Evolutionary conservation across 2,888 invertebrate species (phyloP), one percentile per base, ranked within the genome.

Genomic region (Oligia strigilis): DNA sequence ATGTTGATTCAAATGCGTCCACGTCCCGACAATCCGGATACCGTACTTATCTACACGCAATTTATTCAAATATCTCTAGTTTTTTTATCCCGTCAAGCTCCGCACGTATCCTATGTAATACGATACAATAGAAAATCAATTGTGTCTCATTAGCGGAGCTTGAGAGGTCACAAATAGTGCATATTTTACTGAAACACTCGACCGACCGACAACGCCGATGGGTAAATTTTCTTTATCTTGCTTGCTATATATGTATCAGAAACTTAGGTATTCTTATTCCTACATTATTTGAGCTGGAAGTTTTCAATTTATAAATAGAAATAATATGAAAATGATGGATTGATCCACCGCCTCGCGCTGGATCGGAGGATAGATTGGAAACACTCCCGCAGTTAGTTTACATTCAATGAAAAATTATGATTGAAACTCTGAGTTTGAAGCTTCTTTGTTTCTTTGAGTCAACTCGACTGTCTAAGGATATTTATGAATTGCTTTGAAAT

Each of bases 1-100:
- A 88, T 88, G 90, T 89, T 86, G 91, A 88, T 86, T 88, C 90
- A 88, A 89, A 90, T 88, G 85, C 82, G 88, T 87, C 78, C 88
- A 88, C 87, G 88, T 89, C 75, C 80, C 84, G 70, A 82, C 88
- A 84, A 87, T 85, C 77, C 81, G 77, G 71, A 69, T 62, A 88
- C 86, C 86, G 83, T 83, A 87, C 90, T 87, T 90, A 88, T 79
- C 77, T 81, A 80, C 83, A 83, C 85, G 75, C 81, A 78, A 88
- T 85, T 90, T 85, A 83, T 88, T 86, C 77, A 84, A 85, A 87
- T 85, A 87, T 80, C 62, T 77, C 74, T 85, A 65, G 87, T 82
- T 43, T 83, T 79, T 83, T 87, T 40, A 40, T 40, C 5, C 5
- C 40, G 40, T 40, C 40, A 40, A 40, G 40, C 40, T 40, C 40